Percentiles rank a stretch among this genome's conserved stretches.
Conservation (phyloP, 2,797 vertebrate genomes). For the Eremophila alpestris region DNA sequence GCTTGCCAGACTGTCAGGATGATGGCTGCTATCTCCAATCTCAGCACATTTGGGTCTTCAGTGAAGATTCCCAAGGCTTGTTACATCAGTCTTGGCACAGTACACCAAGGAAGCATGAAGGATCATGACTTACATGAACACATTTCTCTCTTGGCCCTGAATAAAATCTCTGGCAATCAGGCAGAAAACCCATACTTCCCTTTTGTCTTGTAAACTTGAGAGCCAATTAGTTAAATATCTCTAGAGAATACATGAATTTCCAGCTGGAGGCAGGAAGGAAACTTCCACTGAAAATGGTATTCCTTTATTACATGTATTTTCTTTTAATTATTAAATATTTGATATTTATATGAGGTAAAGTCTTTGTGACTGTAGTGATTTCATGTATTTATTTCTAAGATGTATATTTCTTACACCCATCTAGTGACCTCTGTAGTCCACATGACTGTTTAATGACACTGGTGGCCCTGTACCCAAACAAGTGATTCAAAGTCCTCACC, state of each 20-base stretch:
- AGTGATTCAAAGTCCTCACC: neutral
- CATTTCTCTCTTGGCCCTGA: neutral
- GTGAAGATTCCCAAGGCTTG: constrained; percentile 21
- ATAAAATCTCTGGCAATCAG: neutral
- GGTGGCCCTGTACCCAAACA: neutral
- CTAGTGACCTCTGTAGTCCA: neutral
- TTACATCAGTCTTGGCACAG: constrained; percentile 34
- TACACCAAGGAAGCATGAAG: neutral
- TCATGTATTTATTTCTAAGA: neutral
- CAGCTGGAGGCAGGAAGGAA: neutral
- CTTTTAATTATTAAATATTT: neutral
- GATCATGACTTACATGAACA: constrained; percentile 16
- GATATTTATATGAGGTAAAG: neutral
- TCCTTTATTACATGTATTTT: neutral
- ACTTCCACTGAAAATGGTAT: neutral
- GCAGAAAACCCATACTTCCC: neutral
- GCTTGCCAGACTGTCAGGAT: constrained; percentile 3
- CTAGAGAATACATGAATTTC: neutral
- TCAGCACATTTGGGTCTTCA: neutral
- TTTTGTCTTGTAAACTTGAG: constrained; percentile 29
- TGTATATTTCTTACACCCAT: neutral
- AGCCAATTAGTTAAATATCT: constrained; percentile 7
- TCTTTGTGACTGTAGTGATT: neutral
- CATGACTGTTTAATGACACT: neutral
- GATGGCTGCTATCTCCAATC: neutral